Conservation (phyloP, 2,888 invertebrate genomes). For the Tipula vernalis region DNA sequence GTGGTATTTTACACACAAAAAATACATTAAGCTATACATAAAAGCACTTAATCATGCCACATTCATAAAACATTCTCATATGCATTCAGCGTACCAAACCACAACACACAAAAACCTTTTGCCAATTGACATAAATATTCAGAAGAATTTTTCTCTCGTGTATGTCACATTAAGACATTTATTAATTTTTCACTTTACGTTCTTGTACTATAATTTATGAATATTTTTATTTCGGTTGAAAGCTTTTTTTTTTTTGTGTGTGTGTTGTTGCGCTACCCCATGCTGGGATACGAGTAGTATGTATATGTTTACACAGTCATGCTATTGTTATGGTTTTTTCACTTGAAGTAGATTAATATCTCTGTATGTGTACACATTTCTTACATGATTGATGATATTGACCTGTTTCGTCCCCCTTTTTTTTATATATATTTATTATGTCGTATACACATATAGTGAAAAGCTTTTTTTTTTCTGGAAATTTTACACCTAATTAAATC, state of each 20-base stretch:
- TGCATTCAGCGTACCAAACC: background rate
- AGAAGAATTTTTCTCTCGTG: background rate
- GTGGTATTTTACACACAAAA: background rate
- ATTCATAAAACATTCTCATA: background rate
- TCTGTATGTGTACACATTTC: background rate
- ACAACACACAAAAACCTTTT: background rate
- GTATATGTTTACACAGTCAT: background rate
- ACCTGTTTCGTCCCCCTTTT: background rate
- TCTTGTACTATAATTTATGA: background rate
- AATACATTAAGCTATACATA: background rate
- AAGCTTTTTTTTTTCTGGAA: background rate
- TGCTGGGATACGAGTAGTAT: background rate
- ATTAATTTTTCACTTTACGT: background rate
- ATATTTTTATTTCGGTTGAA: background rate
- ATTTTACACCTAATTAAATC: background rate
- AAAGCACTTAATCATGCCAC: background rate
- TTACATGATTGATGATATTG: slow-evolving; percentile 4
- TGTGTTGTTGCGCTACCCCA: background rate
- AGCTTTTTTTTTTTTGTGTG: background rate
- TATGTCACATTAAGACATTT: background rate
- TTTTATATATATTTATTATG: background rate
- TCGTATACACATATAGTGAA: background rate
- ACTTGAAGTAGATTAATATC: background rate
- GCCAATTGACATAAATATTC: background rate
- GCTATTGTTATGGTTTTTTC: background rate